Evolutionary conservation across 2,797 vertebrate genomes (phyloP), one percentile per base, ranked within the genome.

Genomic region (Mus caroli): DNA sequence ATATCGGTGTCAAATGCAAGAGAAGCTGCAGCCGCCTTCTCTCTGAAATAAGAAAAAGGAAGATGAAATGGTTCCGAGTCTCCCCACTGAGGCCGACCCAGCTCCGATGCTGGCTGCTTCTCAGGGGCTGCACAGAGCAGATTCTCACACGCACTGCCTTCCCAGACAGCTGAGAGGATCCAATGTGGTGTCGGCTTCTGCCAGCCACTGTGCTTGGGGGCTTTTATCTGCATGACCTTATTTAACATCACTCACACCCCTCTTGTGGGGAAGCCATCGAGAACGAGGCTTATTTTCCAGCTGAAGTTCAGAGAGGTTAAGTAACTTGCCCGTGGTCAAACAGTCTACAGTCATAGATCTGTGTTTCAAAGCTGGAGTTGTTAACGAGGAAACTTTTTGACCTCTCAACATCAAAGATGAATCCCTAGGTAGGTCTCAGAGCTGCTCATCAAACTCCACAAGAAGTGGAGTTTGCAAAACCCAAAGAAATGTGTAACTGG

Each of bases 271-370:
- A 5, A 87, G 37, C 77, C 52, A 58, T 46, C 40, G 56, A 54
- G 17, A 56, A 60, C 0, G 19, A 64, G 14, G 71, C 88, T 83
- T 69, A 34, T 37, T 90, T 90, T 34, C 52, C 5, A 64, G 52
- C 43, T 26, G 77, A 43, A 75, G 78, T 62, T 89, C 94, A 86
- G 90, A 83, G 90, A 95, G 58, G 84, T 88, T 82, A 86, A 91
- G 71, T 17, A 76, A 90, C 56, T 90, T n/a, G 43, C 46, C 91
- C 6, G 0, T 6, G 46, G 62, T 83, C 77, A 69, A 88, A 82
- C 37, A 88, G 73, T 34, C 11, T 1, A n/a, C 54, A 64, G 20
- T 34, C 80, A 34, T 0, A 85, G 58, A 58, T 28, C 46, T 71
- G 22, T 34, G 62, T 69, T 96, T 94, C 92, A 54, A 93, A 96